A percentile compares a stretch with the other conserved stretches of the same genome.
Conservation (phyloP, 2,797 vertebrate species). For the Rhadinocentrus ornatus region DNA sequence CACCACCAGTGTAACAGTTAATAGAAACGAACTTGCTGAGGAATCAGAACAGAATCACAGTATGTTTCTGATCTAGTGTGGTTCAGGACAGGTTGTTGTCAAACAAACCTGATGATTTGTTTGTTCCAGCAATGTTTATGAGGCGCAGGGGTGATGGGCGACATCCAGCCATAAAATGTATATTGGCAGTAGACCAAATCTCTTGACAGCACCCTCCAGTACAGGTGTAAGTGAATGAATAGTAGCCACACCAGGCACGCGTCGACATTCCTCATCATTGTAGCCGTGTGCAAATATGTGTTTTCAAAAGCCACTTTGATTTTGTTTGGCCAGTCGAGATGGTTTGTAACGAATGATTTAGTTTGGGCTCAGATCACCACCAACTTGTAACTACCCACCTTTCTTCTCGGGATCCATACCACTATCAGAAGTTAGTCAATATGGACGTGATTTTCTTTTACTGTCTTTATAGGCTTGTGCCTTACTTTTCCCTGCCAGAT, state of each 20-base stretch:
- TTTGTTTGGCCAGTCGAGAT: conserved; percentile 74
- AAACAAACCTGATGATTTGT: conserved; percentile 8
- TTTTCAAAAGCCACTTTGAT: conserved; percentile 75
- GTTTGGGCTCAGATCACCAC: conserved; percentile 51
- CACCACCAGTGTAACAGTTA: background rate
- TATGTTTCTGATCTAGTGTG: conserved; percentile 1
- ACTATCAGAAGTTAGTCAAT: conserved; percentile 64
- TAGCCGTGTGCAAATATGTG: conserved; percentile 73
- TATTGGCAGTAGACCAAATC: conserved; percentile 83
- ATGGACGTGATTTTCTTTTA: conserved; percentile 18
- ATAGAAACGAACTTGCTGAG: background rate
- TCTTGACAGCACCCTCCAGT: conserved; percentile 57
- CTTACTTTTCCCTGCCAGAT: conserved; percentile 63
- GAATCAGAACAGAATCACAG: background rate
- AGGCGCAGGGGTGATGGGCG: conserved; percentile 25
- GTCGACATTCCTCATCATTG: conserved; percentile 90
- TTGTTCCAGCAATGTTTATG: background rate
- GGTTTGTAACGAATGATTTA: conserved; percentile 58
- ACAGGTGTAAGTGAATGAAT: conserved; percentile 59
- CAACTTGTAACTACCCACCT: conserved; percentile 17
- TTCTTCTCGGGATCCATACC: conserved; percentile 64
- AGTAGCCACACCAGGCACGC: conserved; percentile 81
- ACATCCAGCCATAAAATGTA: conserved; percentile 51
- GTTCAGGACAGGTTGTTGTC: background rate
- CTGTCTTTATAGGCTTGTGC: conserved; percentile 60